A percentile compares a stretch with the other conserved stretches of the same genome.
Evolutionary conservation across 2,113 vertebrate species (phyloP).

Genomic region (Chloebia gouldiae): DNA sequence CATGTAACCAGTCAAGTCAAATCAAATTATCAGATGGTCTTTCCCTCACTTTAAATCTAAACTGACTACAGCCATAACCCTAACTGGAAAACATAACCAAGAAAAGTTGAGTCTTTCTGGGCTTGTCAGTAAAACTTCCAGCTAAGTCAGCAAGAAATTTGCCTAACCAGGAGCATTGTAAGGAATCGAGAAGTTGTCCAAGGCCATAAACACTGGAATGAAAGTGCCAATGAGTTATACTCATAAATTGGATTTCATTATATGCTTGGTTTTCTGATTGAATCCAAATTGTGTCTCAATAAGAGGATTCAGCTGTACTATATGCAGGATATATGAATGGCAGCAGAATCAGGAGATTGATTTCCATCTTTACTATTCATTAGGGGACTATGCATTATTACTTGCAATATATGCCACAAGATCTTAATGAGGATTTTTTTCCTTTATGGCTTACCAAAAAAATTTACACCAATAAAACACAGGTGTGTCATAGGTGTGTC

Average conservation of each 20-base stretch:
- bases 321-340: conserved; percentile 42
- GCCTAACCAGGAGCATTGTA: background rate
- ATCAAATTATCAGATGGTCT: background rate
- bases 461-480: background rate
- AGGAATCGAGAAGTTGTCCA: background rate
- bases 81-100: background rate
- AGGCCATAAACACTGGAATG: background rate
- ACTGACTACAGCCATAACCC: background rate
- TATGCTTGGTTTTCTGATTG: conserved; percentile 12
- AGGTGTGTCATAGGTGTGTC: background rate
- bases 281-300: conserved; percentile 35
- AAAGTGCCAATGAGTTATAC: background rate
- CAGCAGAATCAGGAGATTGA: conserved; percentile 64
- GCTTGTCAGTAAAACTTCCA: background rate
- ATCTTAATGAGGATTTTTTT: conserved; percentile 59
- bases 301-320: conserved; percentile 44
- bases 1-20: background rate
- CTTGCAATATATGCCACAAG: conserved; percentile 64
- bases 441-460: conserved; percentile 59
- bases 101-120: background rate
- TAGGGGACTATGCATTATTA: conserved; percentile 70
- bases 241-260: background rate
- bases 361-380: conserved; percentile 73
- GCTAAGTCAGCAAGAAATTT: background rate
- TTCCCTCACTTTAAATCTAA: background rate